Percentiles rank a stretch among this genome's conserved stretches.
Conservation (phyloP, 1,140 invertebrate species). For the Drosophila arawakana region DNA sequence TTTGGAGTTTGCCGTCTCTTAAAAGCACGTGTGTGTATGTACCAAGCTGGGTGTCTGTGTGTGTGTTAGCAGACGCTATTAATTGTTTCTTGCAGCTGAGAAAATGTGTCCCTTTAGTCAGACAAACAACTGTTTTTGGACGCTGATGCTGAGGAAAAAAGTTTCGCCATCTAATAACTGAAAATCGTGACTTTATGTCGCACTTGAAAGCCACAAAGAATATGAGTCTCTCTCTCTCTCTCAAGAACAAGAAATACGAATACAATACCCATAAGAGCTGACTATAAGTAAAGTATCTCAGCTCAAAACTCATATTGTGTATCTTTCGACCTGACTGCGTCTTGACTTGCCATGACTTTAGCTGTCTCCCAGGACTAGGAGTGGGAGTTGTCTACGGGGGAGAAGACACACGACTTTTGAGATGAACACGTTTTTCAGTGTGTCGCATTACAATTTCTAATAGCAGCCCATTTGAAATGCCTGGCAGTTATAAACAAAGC, state of each 20-base stretch:
- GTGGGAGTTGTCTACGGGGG: constrained; percentile 9
- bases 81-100: constrained; percentile 74
- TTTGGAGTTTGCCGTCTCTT: constrained; percentile 60
- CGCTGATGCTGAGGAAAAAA: constrained; percentile 33
- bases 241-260: constrained; percentile 38
- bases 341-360: constrained; percentile 6
- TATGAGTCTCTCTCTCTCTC: background rate
- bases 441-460: constrained; percentile 76
- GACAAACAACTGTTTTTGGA: constrained; percentile 56
- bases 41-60: background rate
- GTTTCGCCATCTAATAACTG: constrained; percentile 77
- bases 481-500: constrained; percentile 31
- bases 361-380: background rate
- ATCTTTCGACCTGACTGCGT: constrained; percentile 46
- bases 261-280: constrained; percentile 52
- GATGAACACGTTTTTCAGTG: constrained; percentile 74
- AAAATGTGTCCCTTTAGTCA: constrained; percentile 50
- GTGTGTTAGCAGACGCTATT: constrained; percentile 70
- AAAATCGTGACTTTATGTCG: constrained; percentile 82
- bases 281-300: constrained; percentile 35
- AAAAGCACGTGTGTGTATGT: constrained; percentile 48
- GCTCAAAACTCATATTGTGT: constrained; percentile 42
- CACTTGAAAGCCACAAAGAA: constrained; percentile 62
- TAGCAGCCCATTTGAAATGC: constrained; percentile 48
- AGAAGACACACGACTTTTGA: constrained; percentile 61